Percentiles rank a stretch among this genome's conserved stretches.
These are phyloP conservation scores for Macaria notata DNA, from an alignment of 2,888 invertebrate genomes.

Conservation along the genomic window DNA sequence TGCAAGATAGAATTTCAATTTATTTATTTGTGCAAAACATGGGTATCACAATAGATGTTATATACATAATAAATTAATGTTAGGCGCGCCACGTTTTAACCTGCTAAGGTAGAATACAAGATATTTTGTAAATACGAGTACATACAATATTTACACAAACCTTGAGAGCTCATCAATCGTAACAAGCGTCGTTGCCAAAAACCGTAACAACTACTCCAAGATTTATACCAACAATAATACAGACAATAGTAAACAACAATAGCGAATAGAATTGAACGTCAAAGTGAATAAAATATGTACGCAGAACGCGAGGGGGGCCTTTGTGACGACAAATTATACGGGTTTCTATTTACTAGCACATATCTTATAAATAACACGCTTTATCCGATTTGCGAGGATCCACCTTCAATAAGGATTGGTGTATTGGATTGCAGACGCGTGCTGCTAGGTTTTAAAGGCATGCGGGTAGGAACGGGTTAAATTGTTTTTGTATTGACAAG, in stretches of 20 bases:
- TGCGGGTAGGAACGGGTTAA: no score
- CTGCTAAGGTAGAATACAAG: no score
- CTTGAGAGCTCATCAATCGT: not conserved
- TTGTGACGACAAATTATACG: constrained; percentile 67
- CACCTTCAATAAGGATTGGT: constrained; percentile 11
- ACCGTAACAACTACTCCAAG: constrained; percentile 31
- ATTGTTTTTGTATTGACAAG: no score
- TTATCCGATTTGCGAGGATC: constrained; percentile 41
- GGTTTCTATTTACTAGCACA: constrained; percentile 55
- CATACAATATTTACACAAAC: no score
- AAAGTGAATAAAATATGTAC: constrained; percentile 65
- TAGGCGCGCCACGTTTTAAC: no score
- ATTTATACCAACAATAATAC: constrained; percentile 36
- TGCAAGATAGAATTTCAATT: no score
- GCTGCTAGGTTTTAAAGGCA: not conserved
- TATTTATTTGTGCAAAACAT: no score
- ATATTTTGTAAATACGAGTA: not conserved
- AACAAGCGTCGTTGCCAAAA: constrained; percentile 10
- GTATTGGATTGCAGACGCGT: constrained; percentile 6
- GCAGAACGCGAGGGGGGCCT: constrained; percentile 44
- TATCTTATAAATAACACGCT: constrained; percentile 57
- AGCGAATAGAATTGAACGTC: constrained; percentile 62
- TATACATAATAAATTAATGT: no score
- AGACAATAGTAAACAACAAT: constrained; percentile 56
- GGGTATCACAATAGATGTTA: no score